Conservation (phyloP, 2,888 invertebrate genomes). For the Scaptodrosophila latifasciaeformis region DNA sequence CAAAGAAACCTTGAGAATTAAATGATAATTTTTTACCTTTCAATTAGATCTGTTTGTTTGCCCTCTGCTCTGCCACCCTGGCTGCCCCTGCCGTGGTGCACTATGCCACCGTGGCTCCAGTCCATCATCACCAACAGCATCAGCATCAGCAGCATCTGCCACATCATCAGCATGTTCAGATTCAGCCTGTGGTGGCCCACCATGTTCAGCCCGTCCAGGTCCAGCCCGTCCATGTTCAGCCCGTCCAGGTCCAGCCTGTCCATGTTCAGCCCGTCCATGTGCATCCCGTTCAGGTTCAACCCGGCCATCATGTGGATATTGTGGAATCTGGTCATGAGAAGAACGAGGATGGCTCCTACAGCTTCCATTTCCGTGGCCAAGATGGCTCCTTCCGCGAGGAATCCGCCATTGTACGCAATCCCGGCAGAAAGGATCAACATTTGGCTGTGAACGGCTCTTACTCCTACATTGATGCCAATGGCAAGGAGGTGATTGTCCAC, state of each 20-base stretch:
- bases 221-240: too few relatives aligned
- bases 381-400: conserved; percentile 71
- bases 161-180: conserved; percentile 5
- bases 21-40: too few relatives aligned
- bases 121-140: not conserved
- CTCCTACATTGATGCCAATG: conserved; percentile 68
- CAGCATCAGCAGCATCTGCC: not conserved
- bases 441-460: conserved; percentile 71
- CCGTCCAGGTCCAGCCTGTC: not conserved
- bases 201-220: too few relatives aligned
- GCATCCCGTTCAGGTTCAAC: not conserved
- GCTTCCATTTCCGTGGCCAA: conserved; percentile 65
- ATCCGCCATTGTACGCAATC: conserved; percentile 63
- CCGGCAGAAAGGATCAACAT: conserved; percentile 59
- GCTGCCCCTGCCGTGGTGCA: conserved; percentile 44
- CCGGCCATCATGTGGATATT: conserved; percentile 50
- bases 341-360: conserved; percentile 70
- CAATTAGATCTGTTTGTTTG: conserved; percentile 34
- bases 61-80: conserved; percentile 32
- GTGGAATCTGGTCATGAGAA: conserved; percentile 65
- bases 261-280: too few relatives aligned
- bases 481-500: conserved; percentile 68
- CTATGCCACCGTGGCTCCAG: not conserved
- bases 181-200: too few relatives aligned
- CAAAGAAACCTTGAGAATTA: too few relatives aligned